Conservation (phyloP, 2,113 vertebrate genomes). For the Perca flavescens region DNA sequence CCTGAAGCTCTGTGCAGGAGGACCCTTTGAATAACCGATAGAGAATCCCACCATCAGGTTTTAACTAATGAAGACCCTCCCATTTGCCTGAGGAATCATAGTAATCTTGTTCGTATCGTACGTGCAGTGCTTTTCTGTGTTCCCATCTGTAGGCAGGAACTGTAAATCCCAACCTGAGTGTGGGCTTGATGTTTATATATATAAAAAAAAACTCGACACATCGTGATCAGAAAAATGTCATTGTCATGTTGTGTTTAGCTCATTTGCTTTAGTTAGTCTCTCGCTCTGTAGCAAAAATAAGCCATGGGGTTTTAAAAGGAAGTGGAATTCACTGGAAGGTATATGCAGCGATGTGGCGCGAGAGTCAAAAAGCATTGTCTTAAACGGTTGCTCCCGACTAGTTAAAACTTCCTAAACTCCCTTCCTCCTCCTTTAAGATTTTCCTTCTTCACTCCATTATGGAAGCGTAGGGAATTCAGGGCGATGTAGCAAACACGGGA, state of each 20-base stretch:
- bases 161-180: slow-evolving; percentile 12
- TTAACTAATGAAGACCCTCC: slow-evolving; percentile 15
- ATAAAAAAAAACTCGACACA: background rate
- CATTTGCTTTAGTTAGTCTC: slow-evolving; percentile 30
- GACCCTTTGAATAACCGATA: background rate
- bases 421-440: background rate
- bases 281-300: slow-evolving; percentile 60
- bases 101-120: slow-evolving; percentile 64
- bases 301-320: slow-evolving; percentile 51
- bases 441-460: background rate
- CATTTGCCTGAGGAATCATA: slow-evolving; percentile 43
- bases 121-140: slow-evolving; percentile 73
- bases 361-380: background rate
- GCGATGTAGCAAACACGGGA: slow-evolving; percentile 35
- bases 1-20: slow-evolving; percentile 12
- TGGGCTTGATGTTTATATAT: slow-evolving; percentile 14
- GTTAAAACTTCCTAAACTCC: background rate
- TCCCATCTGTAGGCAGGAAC: slow-evolving; percentile 44
- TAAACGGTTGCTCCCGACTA: background rate
- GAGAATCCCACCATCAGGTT: slow-evolving; percentile 30
- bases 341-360: slow-evolving; percentile 2
- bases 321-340: slow-evolving; percentile 11
- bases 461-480: background rate
- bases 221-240: background rate
- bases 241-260: background rate